Percentiles rank a stretch among this genome's conserved stretches.
Conservation (phyloP, 1,140 invertebrate species). For the Drosophila hydei region DNA sequence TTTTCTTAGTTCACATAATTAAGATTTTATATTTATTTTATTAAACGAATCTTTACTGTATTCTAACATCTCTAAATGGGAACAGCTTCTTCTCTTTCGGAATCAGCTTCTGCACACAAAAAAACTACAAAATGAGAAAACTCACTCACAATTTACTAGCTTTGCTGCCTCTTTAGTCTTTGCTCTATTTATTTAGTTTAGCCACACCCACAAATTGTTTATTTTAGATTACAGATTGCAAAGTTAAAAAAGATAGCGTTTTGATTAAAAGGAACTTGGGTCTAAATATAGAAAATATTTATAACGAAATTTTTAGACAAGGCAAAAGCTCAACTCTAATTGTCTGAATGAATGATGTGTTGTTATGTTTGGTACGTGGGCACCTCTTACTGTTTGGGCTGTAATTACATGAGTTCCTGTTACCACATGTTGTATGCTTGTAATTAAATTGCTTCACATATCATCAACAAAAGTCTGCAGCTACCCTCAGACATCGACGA, state of each 20-base stretch:
- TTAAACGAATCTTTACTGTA: too few species aligned
- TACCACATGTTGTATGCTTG: slow-evolving; percentile 76
- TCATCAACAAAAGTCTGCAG: slow-evolving; percentile 36
- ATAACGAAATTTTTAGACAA: background rate
- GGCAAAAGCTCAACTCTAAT: background rate
- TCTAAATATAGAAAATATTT: slow-evolving; percentile 7
- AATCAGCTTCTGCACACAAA: too few species aligned
- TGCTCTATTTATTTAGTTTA: background rate
- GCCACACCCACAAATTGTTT: slow-evolving; percentile 27
- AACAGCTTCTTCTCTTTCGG: background rate
- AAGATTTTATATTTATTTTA: too few species aligned
- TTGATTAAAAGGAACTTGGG: slow-evolving; percentile 1
- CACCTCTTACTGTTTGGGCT: slow-evolving; percentile 44
- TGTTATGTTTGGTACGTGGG: slow-evolving; percentile 68
- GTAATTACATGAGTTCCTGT: slow-evolving; percentile 42
- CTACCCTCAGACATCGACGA: slow-evolving; percentile 30
- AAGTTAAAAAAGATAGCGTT: background rate
- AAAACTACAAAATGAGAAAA: background rate
- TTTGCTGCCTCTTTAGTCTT: slow-evolving; percentile 10
- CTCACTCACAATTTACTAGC: background rate
- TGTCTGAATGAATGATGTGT: slow-evolving; percentile 8
- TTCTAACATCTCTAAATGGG: too few species aligned
- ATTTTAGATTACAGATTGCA: background rate
- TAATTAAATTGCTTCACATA: slow-evolving; percentile 73
- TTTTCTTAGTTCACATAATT: too few species aligned